Conservation (phyloP, 2,888 invertebrate genomes). For the Parascotia fuliginaria region DNA sequence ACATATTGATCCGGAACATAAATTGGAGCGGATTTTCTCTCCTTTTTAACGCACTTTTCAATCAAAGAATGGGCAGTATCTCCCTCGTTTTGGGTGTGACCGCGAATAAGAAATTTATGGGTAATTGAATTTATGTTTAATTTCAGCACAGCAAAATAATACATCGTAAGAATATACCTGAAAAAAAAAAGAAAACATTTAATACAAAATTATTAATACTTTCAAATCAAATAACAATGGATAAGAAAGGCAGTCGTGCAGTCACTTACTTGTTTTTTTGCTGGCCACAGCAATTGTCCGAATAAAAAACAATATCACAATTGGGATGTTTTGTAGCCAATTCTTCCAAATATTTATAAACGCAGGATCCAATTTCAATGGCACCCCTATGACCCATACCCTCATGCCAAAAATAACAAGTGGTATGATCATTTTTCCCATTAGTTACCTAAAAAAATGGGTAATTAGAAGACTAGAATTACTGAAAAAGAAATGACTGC, state of each 20-base stretch:
- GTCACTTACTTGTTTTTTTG: conserved; percentile 7
- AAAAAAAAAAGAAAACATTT: neutral
- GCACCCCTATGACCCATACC: conserved; percentile 19
- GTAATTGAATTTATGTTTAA: conserved; percentile 24
- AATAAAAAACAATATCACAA: neutral
- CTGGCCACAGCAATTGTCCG: conserved; percentile 1
- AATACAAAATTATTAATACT: neutral
- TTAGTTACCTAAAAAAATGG: too few species aligned
- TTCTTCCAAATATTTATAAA: conserved; percentile 22
- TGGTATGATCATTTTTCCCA: too few species aligned
- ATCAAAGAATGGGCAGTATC: conserved; percentile 41
- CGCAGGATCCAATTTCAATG: conserved; percentile 33
- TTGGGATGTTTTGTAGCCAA: conserved; percentile 3
- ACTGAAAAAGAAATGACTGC: too few species aligned
- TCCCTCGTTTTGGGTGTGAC: conserved; percentile 43
- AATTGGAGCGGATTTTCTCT: conserved; percentile 29
- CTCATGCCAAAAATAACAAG: too few species aligned
- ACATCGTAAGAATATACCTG: neutral
- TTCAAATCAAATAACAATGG: neutral
- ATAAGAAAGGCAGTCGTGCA: too few species aligned
- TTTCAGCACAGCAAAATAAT: conserved; percentile 2
- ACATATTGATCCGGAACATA: conserved; percentile 38
- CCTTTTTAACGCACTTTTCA: conserved; percentile 34
- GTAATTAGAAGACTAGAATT: too few species aligned
- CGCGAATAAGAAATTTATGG: conserved; percentile 44